Evolutionary conservation across 2,888 invertebrate genomes (phyloP), one percentile per base, ranked within the genome.

Genomic region (Brachylomia viminalis): DNA sequence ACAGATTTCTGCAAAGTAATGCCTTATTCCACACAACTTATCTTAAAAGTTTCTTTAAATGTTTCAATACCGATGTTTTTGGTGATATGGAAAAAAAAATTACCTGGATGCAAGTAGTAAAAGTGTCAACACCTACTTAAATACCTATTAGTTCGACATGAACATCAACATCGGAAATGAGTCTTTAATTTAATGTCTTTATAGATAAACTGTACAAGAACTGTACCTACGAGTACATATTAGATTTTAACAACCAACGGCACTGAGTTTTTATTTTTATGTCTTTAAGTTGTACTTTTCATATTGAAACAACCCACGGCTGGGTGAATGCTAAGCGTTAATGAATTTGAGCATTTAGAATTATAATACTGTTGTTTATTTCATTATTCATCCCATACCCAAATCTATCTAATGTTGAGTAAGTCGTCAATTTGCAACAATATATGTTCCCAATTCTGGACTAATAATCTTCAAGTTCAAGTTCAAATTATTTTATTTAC

Each of bases 401-500:
- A 65, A 20, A 23, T 58, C 27, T 59, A n/a, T 47, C 15, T 27
- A 20, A 69, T 27, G 33, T 33, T 68, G 33, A n/a, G n/a, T 69
- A 69, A 69, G n/a, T 15, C 27, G 27, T 47, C 33, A 38, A 33
- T 47, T 71, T 27, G 33, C 20, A n/a, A 47, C 71, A 71, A 71
- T 71, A 47, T 71, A 72, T 30, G 42, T 30, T 72, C 30, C 8
- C 52, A 52, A 72, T 52, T 72, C 42, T 23, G 8, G 52, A 17
- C 52, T n/a, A 69, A 0, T 27, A 27, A 23, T 49, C 27, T 71
- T 49, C 13, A 72, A 72, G 72, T 23, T 71, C 72, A 72, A 72
- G 72, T 72, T 72, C 72, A 72, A 52, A 42, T 72, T 30, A 45
- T 72, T 72, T 54, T 42, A 71, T 45, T 15, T 20, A 47, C 6